Conservation (phyloP, 2,113 vertebrate genomes). For the Oryctolagus cuniculus region mOryCun1.1 NC_091437.1:25210501-25211000, state of each 20-base stretch:
- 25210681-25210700: background rate
- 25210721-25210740: background rate
- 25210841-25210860: too few species aligned
- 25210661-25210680: background rate
- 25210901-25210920: too few species aligned
- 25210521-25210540: rapidly evolving
- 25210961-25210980: too few species aligned
- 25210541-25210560: background rate
- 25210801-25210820: background rate
- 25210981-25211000: too few species aligned
- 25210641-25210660: too few species aligned
- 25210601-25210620: background rate
- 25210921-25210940: too few species aligned
- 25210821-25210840: background rate
- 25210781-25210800: background rate
- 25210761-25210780: background rate
- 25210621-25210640: background rate
- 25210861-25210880: too few species aligned
- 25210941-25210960: too few species aligned
- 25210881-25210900: too few species aligned
- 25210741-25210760: background rate
- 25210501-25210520: background rate
- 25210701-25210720: background rate
- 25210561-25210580: background rate
- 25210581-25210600: background rate